Conservation (phyloP, 92 coral and sea anemone species). For the Phymanthus crucifer region DNA sequence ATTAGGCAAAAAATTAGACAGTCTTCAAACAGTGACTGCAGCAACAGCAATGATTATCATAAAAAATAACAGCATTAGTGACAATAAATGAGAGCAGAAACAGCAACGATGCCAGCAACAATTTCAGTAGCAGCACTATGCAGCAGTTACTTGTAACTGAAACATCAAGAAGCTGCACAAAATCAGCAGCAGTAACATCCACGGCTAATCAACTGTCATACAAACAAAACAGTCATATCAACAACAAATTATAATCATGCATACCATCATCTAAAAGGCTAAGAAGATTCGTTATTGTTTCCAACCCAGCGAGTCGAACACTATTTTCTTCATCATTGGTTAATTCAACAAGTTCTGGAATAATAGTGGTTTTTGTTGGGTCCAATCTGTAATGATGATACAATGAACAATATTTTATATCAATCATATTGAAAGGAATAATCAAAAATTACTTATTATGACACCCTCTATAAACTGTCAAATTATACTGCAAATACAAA, state of each 20-base stretch:
- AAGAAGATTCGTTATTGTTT: conserved; percentile 91
- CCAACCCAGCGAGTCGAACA: conserved; percentile 89
- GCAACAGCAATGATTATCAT: too few species aligned
- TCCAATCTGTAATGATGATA: conserved; percentile 61
- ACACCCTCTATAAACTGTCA: too few species aligned
- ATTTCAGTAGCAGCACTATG: background rate
- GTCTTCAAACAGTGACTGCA: background rate
- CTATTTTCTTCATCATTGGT: conserved; percentile 93
- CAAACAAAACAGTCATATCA: background rate
- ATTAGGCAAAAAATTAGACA: too few species aligned
- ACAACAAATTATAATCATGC: background rate
- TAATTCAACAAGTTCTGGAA: conserved; percentile 94
- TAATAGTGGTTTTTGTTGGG: conserved; percentile 80
- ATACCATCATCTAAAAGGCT: conserved; percentile 92
- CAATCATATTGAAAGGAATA: background rate
- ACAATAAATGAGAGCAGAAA: too few species aligned
- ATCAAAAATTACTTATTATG: too few species aligned
- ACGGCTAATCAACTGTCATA: background rate
- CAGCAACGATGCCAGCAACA: background rate
- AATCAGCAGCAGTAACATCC: too few species aligned
- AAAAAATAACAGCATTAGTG: too few species aligned
- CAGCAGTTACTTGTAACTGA: too few species aligned
- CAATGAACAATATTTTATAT: background rate
- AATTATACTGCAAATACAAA: too few species aligned
- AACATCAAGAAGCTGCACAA: too few species aligned